Percentiles rank a stretch among this genome's conserved stretches.
These are phyloP conservation scores for Moxostoma hubbsi DNA, from an alignment of 2,797 vertebrate genomes.

Conservation along the genomic window DNA sequence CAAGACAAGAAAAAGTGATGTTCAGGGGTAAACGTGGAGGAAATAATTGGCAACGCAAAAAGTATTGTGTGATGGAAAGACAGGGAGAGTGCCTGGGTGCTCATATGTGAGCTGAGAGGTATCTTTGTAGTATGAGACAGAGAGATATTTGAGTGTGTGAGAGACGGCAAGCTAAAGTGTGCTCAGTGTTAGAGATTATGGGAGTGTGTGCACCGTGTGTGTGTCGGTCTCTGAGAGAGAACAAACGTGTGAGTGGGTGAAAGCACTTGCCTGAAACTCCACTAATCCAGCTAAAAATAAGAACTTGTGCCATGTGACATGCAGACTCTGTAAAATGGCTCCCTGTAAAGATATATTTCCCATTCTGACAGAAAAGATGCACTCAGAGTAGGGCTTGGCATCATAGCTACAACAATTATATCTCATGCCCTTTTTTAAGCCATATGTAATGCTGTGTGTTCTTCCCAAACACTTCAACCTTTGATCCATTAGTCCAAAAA, in stretches of 20 bases:
- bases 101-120: slow-evolving; percentile 2
- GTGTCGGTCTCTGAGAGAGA: slow-evolving; percentile 28
- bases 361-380: slow-evolving; percentile 28
- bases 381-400: slow-evolving; percentile 14
- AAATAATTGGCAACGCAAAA: slow-evolving; percentile 29
- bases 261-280: slow-evolving; percentile 52
- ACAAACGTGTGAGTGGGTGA: slow-evolving; percentile 34
- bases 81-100: slow-evolving; percentile 30
- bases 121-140: slow-evolving; percentile 23
- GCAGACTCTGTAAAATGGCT: slow-evolving; percentile 47
- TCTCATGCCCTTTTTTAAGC: too few relatives aligned
- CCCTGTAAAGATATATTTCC: slow-evolving; percentile 10
- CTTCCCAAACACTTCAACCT: too few relatives aligned
- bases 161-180: slow-evolving; percentile 12
- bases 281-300: slow-evolving; percentile 60
- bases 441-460: too few relatives aligned
- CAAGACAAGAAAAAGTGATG: background rate
- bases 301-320: slow-evolving; percentile 56
- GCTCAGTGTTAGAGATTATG: slow-evolving; percentile 25
- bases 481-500: too few relatives aligned
- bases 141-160: background rate
- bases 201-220: slow-evolving; percentile 2
- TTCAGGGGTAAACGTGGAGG: slow-evolving; percentile 4
- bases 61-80: slow-evolving; percentile 21
- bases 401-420: too few relatives aligned